These are phyloP conservation scores for Smutsia temminckii DNA, from an alignment of 2,797 vertebrate species.

Conservation along the genomic window DNA sequence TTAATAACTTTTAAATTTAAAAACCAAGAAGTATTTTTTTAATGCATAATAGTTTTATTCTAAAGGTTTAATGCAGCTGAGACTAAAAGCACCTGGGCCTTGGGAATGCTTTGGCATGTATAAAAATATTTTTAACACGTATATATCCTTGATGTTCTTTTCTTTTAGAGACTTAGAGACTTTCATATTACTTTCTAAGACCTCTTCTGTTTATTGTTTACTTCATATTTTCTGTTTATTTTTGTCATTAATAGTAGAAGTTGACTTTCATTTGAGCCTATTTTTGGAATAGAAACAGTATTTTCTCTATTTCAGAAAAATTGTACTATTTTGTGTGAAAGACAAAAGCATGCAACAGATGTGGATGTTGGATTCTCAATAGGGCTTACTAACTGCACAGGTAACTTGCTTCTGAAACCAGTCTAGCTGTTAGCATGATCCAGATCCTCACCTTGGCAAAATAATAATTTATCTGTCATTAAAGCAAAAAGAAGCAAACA, in stretches of 20 bases:
- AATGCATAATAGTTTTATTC: constrained; percentile 2
- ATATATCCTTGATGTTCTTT: background rate
- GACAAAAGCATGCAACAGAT: background rate
- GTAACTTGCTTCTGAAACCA: background rate
- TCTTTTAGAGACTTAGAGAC: background rate
- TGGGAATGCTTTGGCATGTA: background rate
- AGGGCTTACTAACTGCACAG: background rate
- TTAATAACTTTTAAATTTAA: constrained; percentile 23
- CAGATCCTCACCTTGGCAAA: background rate
- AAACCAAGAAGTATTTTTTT: background rate
- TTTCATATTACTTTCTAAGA: background rate
- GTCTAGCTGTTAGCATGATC: background rate
- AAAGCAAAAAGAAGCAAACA: background rate
- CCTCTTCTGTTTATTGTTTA: background rate
- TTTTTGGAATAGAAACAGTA: constrained; percentile 19
- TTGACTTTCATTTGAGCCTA: constrained; percentile 11
- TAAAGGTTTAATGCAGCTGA: background rate
- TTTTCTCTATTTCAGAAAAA: background rate
- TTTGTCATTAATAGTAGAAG: background rate
- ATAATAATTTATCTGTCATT: background rate
- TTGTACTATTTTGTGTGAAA: background rate
- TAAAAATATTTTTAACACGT: background rate
- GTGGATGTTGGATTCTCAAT: background rate
- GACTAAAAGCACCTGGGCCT: background rate
- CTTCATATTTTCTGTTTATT: constrained; percentile 1